Percentiles rank a stretch among this genome's conserved stretches.
Evolutionary conservation across 2,888 invertebrate genomes (phyloP).

Genomic region (Platycheirus rosarum): DNA sequence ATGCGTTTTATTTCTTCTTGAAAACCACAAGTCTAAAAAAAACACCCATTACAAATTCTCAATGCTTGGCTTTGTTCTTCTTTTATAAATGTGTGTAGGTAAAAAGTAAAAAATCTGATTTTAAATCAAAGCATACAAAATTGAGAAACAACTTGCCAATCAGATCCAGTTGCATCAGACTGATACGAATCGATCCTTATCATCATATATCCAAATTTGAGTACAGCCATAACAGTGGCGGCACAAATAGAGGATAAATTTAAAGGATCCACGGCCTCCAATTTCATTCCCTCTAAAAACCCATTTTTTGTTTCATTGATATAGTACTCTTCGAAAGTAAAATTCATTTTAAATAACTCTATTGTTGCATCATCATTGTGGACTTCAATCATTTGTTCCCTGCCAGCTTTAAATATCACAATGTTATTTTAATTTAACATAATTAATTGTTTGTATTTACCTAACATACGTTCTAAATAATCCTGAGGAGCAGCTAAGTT

Average conservation of each 20-base stretch:
- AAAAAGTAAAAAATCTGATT: no score
- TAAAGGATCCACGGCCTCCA: conserved; percentile 98
- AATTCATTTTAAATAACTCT: conserved; percentile 89
- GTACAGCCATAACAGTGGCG: conserved; percentile 96
- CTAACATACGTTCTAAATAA: conserved; percentile 89
- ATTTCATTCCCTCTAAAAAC: conserved; percentile 94
- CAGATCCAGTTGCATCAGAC: conserved; percentile 91
- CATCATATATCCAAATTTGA: conserved; percentile 97
- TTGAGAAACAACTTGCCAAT: conserved; percentile 86
- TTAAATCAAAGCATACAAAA: no score
- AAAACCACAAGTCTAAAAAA: no score
- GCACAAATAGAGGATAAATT: conserved; percentile 97
- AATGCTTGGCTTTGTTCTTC: no score
- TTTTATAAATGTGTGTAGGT: no score
- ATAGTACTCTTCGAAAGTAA: conserved; percentile 84
- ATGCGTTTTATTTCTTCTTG: no score
- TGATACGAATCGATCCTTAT: conserved; percentile 97
- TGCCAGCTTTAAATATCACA: conserved; percentile 78
- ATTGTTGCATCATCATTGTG: conserved; percentile 91
- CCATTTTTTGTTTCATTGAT: conserved; percentile 83
- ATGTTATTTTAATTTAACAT: neutral
- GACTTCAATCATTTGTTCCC: conserved; percentile 82
- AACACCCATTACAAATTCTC: no score
- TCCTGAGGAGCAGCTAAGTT: conserved; percentile 91
- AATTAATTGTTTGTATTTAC: conserved; percentile 81